phyloP scores from a whole-genome alignment of 2,888 invertebrate species.

The Furcula furcula region DNA sequence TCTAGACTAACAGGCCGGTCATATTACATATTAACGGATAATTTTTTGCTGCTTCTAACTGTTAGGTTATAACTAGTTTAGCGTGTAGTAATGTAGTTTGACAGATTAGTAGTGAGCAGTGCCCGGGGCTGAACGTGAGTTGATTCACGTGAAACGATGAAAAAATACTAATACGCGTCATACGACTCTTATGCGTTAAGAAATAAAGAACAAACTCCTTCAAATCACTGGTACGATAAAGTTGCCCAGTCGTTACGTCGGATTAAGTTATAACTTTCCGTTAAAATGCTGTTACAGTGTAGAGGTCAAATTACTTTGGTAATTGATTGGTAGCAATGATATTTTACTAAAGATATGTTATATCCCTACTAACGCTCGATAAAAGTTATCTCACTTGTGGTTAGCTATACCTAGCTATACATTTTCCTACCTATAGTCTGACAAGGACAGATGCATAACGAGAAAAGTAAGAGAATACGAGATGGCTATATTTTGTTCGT shows the following conservation, averaged over 20 bases:
- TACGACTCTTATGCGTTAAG: rapidly evolving
- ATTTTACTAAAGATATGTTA: no score
- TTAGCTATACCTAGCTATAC: no score
- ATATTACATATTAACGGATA: background rate
- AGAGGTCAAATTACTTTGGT: constrained; percentile 23
- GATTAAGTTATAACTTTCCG: constrained; percentile 14
- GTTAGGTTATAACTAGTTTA: constrained; percentile 30
- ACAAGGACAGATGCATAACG: no score
- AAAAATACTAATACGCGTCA: background rate
- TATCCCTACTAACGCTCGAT: no score
- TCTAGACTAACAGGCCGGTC: no score
- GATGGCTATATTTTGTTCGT: no score
- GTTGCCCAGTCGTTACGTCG: constrained; percentile 4
- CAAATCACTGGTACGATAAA: background rate
- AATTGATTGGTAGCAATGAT: constrained; percentile 35
- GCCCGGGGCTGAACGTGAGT: constrained; percentile 37
- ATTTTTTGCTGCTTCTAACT: constrained; percentile 15
- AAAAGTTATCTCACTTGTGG: no score
- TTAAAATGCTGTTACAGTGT: constrained; percentile 15
- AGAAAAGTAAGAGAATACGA: no score
- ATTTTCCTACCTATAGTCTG: no score
- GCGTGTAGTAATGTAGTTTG: constrained; percentile 22
- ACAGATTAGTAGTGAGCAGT: constrained; percentile 41
- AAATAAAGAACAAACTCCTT: background rate
- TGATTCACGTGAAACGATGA: constrained; percentile 14